Evolutionary conservation across 2,797 vertebrate genomes (phyloP).

Genomic region (Typhlichthys subterraneus): DNA sequence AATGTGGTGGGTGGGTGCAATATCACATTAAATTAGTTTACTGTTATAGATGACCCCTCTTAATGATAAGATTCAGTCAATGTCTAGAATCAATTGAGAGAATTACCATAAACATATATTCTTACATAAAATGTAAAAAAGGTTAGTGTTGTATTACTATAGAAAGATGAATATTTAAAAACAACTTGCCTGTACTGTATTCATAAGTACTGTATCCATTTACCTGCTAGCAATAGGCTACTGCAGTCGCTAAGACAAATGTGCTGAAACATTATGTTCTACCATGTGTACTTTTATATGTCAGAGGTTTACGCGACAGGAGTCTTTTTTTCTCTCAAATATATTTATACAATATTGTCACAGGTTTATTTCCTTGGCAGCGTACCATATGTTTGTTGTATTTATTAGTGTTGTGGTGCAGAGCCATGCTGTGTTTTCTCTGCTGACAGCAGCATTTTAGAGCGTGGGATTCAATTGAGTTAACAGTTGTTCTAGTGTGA

Average conservation of each 20-base stretch:
- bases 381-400: slow-evolving; percentile 58
- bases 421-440: slow-evolving; percentile 43
- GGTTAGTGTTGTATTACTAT: no score
- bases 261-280: slow-evolving; percentile 28
- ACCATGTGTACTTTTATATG: slow-evolving; percentile 32
- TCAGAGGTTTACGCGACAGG: slow-evolving; percentile 36
- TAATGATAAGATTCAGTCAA: no score
- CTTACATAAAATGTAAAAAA: no score
- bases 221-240: background rate
- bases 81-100: no score
- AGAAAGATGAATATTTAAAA: no score
- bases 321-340: slow-evolving; percentile 38
- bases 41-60: no score
- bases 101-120: no score
- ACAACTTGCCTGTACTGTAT: no score
- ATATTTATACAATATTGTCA: slow-evolving; percentile 56
- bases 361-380: slow-evolving; percentile 60
- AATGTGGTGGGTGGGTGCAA: no score
- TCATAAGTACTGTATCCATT: background rate
- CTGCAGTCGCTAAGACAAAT: slow-evolving; percentile 31
- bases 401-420: slow-evolving; percentile 63
- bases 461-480: slow-evolving; percentile 65
- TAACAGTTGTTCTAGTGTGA: slow-evolving; percentile 54
- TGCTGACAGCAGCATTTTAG: slow-evolving; percentile 65
- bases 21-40: no score